These are phyloP conservation scores for Oryzias curvinotus DNA, from an alignment of 2,113 vertebrate species.

Conservation along the genomic window DNA sequence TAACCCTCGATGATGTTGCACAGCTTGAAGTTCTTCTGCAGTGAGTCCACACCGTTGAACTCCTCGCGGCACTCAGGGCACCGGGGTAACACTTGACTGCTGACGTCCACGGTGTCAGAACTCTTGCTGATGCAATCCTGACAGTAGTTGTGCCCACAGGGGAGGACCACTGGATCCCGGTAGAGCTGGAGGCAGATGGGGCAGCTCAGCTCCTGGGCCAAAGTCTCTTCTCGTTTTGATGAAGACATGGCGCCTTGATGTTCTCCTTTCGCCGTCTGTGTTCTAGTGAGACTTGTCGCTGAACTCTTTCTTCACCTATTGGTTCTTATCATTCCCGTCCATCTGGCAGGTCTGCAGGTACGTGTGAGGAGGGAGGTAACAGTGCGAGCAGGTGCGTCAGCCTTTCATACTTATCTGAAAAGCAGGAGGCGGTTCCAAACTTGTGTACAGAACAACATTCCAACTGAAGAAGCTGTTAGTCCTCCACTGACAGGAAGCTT, in stretches of 20 bases:
- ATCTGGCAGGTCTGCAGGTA: background rate
- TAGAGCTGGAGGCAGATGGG: conserved; percentile 76
- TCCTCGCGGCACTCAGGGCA: conserved; percentile 73
- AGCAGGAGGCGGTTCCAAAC: conserved; percentile 22
- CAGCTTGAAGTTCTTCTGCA: conserved; percentile 78
- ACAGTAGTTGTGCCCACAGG: conserved; percentile 79
- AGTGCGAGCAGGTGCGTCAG: conserved; percentile 13
- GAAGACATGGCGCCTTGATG: conserved; percentile 45
- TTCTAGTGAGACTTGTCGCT: background rate
- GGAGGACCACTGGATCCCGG: conserved; percentile 63
- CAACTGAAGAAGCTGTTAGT: conserved; percentile 7
- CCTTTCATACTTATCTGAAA: background rate
- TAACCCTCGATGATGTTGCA: conserved; percentile 69
- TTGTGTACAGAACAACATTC: conserved; percentile 48
- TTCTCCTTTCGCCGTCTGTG: background rate
- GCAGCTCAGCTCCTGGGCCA: conserved; percentile 69
- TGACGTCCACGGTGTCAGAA: background rate
- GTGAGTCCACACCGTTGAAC: conserved; percentile 26
- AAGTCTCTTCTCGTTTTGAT: conserved; percentile 46
- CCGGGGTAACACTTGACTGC: background rate
- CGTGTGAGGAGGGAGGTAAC: background rate
- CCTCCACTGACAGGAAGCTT: conserved; percentile 2
- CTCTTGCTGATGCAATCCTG: conserved; percentile 56
- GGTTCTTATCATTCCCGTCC: background rate
- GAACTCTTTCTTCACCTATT: background rate